A percentile compares a stretch with the other conserved stretches of the same genome.
These are phyloP conservation scores for Sphaeramia orbicularis DNA, from an alignment of 2,797 vertebrate genomes.

Conservation along the genomic window DNA sequence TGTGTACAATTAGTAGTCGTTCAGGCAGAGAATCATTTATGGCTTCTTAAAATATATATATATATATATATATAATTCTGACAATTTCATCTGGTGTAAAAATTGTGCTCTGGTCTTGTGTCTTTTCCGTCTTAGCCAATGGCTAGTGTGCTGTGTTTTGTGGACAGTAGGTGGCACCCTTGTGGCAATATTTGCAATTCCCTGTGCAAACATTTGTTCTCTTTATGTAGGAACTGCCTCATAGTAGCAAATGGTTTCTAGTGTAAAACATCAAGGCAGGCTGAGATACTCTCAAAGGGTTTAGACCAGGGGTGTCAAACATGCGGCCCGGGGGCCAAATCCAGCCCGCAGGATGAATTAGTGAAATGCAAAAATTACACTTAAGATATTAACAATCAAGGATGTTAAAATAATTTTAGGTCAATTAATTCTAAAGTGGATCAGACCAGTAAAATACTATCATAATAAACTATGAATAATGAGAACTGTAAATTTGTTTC, in stretches of 20 bases:
- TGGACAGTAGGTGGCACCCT: slow-evolving; percentile 62
- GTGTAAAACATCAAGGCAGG: slow-evolving; percentile 31
- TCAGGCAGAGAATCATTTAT: slow-evolving; percentile 54
- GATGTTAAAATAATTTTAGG: no score
- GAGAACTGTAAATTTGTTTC: no score
- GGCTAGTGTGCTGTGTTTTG: slow-evolving; percentile 35
- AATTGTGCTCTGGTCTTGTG: slow-evolving; percentile 68
- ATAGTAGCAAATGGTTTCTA: slow-evolving; percentile 21
- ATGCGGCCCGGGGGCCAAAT: no score
- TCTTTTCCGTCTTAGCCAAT: slow-evolving; percentile 28
- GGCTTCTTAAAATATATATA: no score
- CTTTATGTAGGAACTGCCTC: slow-evolving; percentile 44
- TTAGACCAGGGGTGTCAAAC: no score
- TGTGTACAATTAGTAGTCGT: slow-evolving; percentile 31
- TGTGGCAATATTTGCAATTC: slow-evolving; percentile 55
- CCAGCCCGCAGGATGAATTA: no score
- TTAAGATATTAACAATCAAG: no score
- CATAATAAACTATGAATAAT: no score
- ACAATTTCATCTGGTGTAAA: slow-evolving; percentile 38
- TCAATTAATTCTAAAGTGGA: no score
- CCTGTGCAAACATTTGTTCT: slow-evolving; percentile 63
- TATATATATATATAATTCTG: slow-evolving; percentile 11
- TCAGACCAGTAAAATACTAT: no score
- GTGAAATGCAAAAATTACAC: no score
- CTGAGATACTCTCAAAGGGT: slow-evolving; percentile 30